These are phyloP conservation scores for Limonius californicus DNA, from an alignment of 1,140 invertebrate species.

Conservation along the genomic window DNA sequence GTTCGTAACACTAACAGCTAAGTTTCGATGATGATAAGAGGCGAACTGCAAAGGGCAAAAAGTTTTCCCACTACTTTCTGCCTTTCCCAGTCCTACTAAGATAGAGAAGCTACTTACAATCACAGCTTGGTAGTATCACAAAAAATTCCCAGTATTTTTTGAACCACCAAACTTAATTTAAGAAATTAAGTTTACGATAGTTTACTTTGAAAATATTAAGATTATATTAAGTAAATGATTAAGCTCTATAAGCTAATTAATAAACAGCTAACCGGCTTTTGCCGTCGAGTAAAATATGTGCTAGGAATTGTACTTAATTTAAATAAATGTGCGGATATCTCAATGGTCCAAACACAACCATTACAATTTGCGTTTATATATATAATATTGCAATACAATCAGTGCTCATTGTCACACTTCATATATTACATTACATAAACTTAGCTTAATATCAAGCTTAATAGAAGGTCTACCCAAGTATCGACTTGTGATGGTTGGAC, in stretches of 20 bases:
- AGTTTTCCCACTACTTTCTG: constrained; percentile 47
- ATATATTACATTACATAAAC: neutral
- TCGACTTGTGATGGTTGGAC: neutral
- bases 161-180: constrained; percentile 45
- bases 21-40: neutral
- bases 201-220: constrained; percentile 3
- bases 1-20: neutral
- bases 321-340: neutral
- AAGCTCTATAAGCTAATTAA: neutral
- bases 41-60: constrained; percentile 31
- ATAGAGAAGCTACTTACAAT: constrained; percentile 39
- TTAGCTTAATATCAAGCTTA: neutral
- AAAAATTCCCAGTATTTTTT: constrained; percentile 48
- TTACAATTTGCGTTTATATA: too few relatives aligned
- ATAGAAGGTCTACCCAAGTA: too few relatives aligned
- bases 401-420: too few relatives aligned
- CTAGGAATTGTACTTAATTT: neutral
- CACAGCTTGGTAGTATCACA: constrained; percentile 47
- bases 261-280: neutral
- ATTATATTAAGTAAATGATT: neutral
- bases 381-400: too few relatives aligned
- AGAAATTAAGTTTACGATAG: neutral
- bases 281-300: neutral
- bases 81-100: constrained; percentile 19
- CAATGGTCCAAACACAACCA: neutral